Evolutionary conservation across 30 jellyfish, hydroid and myxozoan species (phyloP), one percentile per base, ranked within the genome.

Genomic region (Clytia hemisphaerica): DNA sequence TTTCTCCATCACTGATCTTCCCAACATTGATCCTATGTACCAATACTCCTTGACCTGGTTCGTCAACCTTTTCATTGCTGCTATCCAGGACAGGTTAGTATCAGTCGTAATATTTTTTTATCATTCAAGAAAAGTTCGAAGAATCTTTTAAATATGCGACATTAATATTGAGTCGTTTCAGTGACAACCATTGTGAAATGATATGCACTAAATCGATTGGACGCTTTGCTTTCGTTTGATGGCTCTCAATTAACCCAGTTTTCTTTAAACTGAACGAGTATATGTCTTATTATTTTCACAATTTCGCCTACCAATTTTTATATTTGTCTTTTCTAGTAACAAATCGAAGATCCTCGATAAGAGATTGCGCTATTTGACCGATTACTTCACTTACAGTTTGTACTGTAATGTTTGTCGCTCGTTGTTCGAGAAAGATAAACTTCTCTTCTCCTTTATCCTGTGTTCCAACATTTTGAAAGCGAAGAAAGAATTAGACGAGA

Each of bases 391-490:
- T 0, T 89, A 89, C 91, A 89, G 94, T 68, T 80, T 89, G 14
- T 89, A 89, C 71, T 89, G 98, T 88, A 89, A 80, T 71, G 94
- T 89, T 25, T 89, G 98, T 85, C 92, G 98, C 27, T 89, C 98
- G 25, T 64, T 89, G 71, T 89, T 89, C 65, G 98, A 89, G 49
- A 89, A 89, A 46, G 98, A 89, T 77, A 89, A 89, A 37, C 85
- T 89, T 35, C 76, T 89, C 32, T 89, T 89, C 71, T 80, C 98
- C 5, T 79, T 89, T 35, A 85, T 89, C n/a, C 87, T 89, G 22
- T 80, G 95, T 80, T 82, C 94, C 16, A 89, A 89, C 51, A 82
- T 89, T 2, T 58, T 89, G 65, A 66, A 85, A 37, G 83, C 98
- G 9, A 89, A 81, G 50, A 36, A 82, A 1, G 98, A 89, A 68